phyloP scores from a whole-genome alignment of 2,888 invertebrate genomes.

The Caenorhabditis uteleia region DNA sequence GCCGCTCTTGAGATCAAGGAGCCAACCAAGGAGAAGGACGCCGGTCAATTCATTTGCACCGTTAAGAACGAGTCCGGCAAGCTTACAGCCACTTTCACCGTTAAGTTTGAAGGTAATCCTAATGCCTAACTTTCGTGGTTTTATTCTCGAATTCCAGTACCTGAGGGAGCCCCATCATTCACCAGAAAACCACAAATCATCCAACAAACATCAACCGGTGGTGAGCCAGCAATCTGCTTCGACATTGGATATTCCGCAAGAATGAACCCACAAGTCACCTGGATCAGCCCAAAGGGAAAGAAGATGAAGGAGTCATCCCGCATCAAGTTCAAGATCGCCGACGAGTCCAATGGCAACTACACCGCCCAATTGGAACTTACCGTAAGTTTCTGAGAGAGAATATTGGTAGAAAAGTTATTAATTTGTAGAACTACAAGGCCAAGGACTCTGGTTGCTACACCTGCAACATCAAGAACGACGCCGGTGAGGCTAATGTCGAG shows the following conservation, averaged over 20 bases:
- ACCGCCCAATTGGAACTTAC: constrained; percentile 62
- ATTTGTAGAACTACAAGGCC: constrained; percentile 70
- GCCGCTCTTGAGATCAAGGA: constrained; percentile 75
- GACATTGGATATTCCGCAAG: constrained; percentile 70
- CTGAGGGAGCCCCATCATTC: constrained; percentile 70
- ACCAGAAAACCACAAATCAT: constrained; percentile 70
- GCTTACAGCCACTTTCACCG: constrained; percentile 70
- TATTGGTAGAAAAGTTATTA: background rate
- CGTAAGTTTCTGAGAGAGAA: constrained; percentile 41
- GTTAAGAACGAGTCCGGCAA: constrained; percentile 70
- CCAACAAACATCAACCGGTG: constrained; percentile 69
- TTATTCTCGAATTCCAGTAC: constrained; percentile 59
- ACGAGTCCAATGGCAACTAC: constrained; percentile 34
- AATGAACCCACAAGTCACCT: constrained; percentile 68
- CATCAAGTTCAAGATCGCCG: constrained; percentile 66
- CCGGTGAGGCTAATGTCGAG: constrained; percentile 96
- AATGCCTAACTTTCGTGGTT: no score
- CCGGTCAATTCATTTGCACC: constrained; percentile 70
- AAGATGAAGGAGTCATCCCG: constrained; percentile 70
- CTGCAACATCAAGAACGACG: constrained; percentile 93
- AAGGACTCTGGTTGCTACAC: constrained; percentile 84
- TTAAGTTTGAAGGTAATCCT: constrained; percentile 68
- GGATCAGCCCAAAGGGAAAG: constrained; percentile 70
- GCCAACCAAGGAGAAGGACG: constrained; percentile 81
- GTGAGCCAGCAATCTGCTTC: constrained; percentile 70